Evolutionary conservation across 2,113 vertebrate species (phyloP).

Genomic region (Hippopotamus amphibius): DNA sequence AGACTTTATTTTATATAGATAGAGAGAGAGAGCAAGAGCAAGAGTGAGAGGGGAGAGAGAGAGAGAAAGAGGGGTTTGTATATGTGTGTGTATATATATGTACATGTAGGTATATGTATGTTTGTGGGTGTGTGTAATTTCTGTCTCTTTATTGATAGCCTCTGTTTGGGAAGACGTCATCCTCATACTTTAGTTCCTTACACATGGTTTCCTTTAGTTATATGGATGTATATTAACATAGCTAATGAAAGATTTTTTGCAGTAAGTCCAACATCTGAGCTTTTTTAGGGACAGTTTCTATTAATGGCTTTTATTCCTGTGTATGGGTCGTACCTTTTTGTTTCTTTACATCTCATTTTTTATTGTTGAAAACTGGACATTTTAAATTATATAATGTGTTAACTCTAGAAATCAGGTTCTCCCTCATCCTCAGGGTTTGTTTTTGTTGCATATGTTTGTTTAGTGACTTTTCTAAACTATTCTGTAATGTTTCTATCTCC

Average conservation of each 20-base stretch:
- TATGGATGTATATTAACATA: not conserved
- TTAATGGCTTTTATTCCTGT: not conserved
- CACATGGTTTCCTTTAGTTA: not conserved
- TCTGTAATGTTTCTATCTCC: not conserved
- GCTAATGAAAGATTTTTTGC: not conserved
- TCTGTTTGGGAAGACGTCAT: not conserved
- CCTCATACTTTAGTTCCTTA: conserved; percentile 19
- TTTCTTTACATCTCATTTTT: not conserved
- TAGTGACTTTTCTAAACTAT: not conserved
- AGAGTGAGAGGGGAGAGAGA: too few species aligned
- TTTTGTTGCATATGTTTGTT: not conserved
- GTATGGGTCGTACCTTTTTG: not conserved
- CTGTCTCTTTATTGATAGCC: not conserved
- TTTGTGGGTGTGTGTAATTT: not conserved
- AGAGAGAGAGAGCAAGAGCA: too few species aligned
- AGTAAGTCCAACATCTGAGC: not conserved
- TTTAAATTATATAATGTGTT: not conserved
- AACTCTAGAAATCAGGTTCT: not conserved
- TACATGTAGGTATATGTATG: not conserved
- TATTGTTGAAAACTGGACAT: not conserved
- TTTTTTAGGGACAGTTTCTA: not conserved
- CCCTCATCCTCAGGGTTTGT: not conserved
- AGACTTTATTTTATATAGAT: not conserved
- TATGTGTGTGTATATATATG: not conserved
- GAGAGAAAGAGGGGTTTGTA: not conserved